Evolutionary conservation across 2,888 invertebrate genomes (phyloP).

Genomic region (Abrostola tripartita): DNA sequence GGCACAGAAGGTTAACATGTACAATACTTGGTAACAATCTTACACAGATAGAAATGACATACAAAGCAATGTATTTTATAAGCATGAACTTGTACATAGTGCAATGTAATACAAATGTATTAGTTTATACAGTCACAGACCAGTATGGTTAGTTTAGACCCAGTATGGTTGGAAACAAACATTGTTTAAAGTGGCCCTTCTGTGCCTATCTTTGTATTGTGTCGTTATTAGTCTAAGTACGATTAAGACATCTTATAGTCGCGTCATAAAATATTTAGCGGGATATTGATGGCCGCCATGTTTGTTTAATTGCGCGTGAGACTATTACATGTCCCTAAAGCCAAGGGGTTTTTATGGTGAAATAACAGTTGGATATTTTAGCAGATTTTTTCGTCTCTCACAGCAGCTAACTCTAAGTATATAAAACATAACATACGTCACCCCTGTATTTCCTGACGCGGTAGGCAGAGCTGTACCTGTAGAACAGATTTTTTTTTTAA

Average conservation of each 20-base stretch:
- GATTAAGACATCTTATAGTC: slow-evolving; percentile 31
- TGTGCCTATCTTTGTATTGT: slow-evolving; percentile 3
- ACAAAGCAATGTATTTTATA: neutral
- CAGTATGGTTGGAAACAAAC: neutral
- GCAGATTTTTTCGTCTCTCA: too few relatives aligned
- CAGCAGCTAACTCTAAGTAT: too few relatives aligned
- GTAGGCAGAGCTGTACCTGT: too few relatives aligned
- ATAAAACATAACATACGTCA: too few relatives aligned
- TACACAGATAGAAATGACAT: neutral
- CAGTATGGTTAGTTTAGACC: neutral
- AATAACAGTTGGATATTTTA: too few relatives aligned
- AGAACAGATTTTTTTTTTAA: too few relatives aligned
- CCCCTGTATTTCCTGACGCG: too few relatives aligned
- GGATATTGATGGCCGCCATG: slow-evolving; percentile 35
- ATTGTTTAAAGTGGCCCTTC: slow-evolving; percentile 17
- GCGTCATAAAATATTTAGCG: slow-evolving; percentile 40
- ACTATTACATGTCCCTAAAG: neutral
- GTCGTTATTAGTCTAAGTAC: slow-evolving; percentile 16
- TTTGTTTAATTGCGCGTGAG: slow-evolving; percentile 36
- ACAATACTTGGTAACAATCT: neutral
- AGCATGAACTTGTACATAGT: too few relatives aligned
- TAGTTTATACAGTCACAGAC: neutral
- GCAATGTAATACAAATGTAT: neutral
- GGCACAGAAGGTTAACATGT: slow-evolving; percentile 20
- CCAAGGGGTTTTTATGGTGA: too few relatives aligned